Conservation (phyloP, 1,140 invertebrate species). For the Drosophila tropicalis region DNA sequence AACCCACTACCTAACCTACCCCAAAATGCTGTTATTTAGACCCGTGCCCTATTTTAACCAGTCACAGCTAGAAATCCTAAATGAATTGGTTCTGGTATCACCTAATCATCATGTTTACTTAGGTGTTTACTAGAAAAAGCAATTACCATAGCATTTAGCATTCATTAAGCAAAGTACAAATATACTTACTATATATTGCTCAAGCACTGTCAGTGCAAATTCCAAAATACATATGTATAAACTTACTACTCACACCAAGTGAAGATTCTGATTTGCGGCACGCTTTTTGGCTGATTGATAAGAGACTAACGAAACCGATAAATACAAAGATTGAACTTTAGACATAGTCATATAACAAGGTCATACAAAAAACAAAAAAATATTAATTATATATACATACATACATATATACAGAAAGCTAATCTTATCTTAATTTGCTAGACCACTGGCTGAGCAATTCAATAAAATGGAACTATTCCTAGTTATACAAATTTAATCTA, state of each 20-base stretch:
- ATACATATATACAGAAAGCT: background rate
- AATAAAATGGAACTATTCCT: constrained; percentile 35
- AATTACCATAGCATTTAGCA: background rate
- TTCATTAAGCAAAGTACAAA: too few relatives aligned
- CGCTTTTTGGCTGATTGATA: constrained; percentile 53
- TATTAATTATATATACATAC: background rate
- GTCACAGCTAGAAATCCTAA: constrained; percentile 19
- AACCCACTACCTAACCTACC: constrained; percentile 36
- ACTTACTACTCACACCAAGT: background rate
- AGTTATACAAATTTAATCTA: constrained; percentile 32
- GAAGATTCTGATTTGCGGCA: constrained; percentile 30
- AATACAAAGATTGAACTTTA: constrained; percentile 54
- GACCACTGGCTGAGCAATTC: constrained; percentile 51
- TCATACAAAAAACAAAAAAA: constrained; percentile 30
- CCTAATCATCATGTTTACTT: background rate
- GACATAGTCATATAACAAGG: constrained; percentile 47
- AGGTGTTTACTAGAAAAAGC: constrained; percentile 6
- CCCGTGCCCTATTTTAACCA: background rate
- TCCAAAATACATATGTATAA: constrained; percentile 19
- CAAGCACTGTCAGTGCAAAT: constrained; percentile 35
- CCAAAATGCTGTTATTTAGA: constrained; percentile 13
- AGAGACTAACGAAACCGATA: constrained; percentile 24
- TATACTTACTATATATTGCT: background rate
- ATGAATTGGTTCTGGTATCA: background rate
- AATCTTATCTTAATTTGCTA: constrained; percentile 61